phyloP scores from a whole-genome alignment of 2,888 invertebrate genomes.

The Allophyes oxyacanthae region DNA sequence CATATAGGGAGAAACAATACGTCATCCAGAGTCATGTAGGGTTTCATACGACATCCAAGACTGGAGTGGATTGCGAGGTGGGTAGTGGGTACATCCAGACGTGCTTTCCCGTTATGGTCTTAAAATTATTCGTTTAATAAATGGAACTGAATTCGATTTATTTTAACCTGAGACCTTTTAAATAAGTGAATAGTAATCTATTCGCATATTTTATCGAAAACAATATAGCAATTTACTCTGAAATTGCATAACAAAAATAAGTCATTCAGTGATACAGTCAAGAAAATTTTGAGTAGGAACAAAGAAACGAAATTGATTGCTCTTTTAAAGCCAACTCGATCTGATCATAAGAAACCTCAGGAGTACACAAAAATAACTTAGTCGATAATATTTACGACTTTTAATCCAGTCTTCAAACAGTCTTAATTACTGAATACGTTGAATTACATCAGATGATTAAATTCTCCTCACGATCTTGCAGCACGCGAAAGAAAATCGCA shows the following conservation, averaged over 20 bases:
- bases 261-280: too few species aligned
- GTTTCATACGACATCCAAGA: constrained; percentile 60
- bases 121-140: too few species aligned
- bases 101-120: too few species aligned
- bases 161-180: too few species aligned
- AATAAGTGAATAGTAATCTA: too few species aligned
- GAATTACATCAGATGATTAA: constrained; percentile 49
- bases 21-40: constrained; percentile 65
- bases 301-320: not conserved
- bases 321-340: constrained; percentile 5
- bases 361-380: constrained; percentile 25
- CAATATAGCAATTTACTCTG: too few species aligned
- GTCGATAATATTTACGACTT: constrained; percentile 38
- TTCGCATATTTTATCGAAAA: too few species aligned
- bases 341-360: constrained; percentile 8
- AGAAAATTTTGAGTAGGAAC: too few species aligned
- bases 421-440: constrained; percentile 54
- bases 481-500: constrained; percentile 58
- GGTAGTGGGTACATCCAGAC: too few species aligned
- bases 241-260: too few species aligned
- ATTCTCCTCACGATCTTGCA: constrained; percentile 53
- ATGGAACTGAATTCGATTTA: too few species aligned
- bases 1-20: constrained; percentile 69
- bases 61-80: not conserved
- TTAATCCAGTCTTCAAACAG: constrained; percentile 39